phyloP scores from a whole-genome alignment of 2,113 vertebrate genomes.

The Neodontobutis hainanensis region DNA sequence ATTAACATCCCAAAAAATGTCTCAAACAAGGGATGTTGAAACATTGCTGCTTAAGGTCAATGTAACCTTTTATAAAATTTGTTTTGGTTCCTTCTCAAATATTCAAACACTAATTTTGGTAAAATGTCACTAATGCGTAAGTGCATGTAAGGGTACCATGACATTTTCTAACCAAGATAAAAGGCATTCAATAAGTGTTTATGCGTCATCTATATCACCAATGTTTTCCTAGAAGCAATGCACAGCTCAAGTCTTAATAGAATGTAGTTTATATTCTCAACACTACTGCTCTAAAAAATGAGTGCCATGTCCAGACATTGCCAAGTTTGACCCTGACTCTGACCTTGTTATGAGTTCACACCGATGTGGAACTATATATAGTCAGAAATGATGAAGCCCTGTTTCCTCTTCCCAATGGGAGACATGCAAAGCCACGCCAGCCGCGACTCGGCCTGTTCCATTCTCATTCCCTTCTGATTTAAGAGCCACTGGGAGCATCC shows the following conservation, averaged over 20 bases:
- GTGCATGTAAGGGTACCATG: not conserved
- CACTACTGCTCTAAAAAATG: too few species aligned
- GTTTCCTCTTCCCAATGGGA: not conserved
- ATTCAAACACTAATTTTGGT: not conserved
- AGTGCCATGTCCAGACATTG: not conserved
- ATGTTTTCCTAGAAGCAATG: too few species aligned
- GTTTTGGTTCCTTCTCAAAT: not conserved
- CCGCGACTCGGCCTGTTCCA: not conserved
- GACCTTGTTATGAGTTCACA: not conserved
- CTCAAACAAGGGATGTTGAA: not conserved
- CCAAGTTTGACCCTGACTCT: not conserved
- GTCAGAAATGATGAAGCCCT: not conserved
- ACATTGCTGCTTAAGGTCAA: not conserved
- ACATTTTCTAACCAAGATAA: not conserved
- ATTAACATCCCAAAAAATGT: too few species aligned
- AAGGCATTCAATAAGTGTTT: not conserved
- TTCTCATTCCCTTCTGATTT: not conserved
- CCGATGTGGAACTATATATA: not conserved
- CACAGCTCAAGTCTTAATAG: too few species aligned
- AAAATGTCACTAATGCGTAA: constrained; percentile 1
- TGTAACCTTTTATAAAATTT: not conserved
- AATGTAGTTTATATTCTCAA: too few species aligned
- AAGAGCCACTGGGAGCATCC: not conserved
- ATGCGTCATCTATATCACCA: too few species aligned
- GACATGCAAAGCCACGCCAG: not conserved